phyloP scores from a whole-genome alignment of 2,888 invertebrate species.

The Pheosia gnoma region DNA sequence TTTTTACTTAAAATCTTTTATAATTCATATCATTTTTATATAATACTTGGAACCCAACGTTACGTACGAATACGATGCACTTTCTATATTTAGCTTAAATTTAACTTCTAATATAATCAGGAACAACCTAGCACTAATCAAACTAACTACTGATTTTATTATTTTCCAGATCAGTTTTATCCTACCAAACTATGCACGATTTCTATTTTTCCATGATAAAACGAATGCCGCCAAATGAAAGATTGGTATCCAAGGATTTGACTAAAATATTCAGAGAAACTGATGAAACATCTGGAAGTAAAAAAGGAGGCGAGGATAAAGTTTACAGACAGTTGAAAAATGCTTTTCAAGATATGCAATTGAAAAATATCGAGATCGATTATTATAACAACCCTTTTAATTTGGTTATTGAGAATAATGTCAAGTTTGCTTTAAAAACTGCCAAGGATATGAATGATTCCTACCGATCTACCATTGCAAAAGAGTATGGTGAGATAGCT shows the following conservation, averaged over 20 bases:
- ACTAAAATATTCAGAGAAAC: conserved; percentile 63
- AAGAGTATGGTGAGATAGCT: conserved; percentile 67
- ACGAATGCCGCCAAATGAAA: conserved; percentile 61
- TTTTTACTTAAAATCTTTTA: too few relatives aligned
- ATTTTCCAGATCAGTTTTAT: conserved; percentile 66
- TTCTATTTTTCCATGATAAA: conserved; percentile 75
- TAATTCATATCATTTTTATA: too few relatives aligned
- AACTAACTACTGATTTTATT: conserved; percentile 5
- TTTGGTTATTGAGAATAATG: conserved; percentile 69
- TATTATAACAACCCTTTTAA: conserved; percentile 75
- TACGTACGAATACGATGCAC: too few relatives aligned
- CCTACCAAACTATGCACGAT: conserved; percentile 76
- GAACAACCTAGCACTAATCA: too few relatives aligned
- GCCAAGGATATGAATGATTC: conserved; percentile 66
- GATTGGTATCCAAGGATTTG: conserved; percentile 67
- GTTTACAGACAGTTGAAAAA: conserved; percentile 62
- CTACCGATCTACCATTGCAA: conserved; percentile 61
- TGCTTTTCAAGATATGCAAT: conserved; percentile 65
- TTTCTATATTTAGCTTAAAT: too few relatives aligned
- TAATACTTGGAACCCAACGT: too few relatives aligned
- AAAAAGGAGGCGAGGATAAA: conserved; percentile 70
- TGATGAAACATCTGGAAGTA: conserved; percentile 63
- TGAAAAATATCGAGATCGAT: conserved; percentile 67
- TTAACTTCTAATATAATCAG: too few relatives aligned
- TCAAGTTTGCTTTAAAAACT: conserved; percentile 64